These are phyloP conservation scores for Eidolon helvum DNA, from an alignment of 2,113 vertebrate species.

Conservation along the genomic window DNA sequence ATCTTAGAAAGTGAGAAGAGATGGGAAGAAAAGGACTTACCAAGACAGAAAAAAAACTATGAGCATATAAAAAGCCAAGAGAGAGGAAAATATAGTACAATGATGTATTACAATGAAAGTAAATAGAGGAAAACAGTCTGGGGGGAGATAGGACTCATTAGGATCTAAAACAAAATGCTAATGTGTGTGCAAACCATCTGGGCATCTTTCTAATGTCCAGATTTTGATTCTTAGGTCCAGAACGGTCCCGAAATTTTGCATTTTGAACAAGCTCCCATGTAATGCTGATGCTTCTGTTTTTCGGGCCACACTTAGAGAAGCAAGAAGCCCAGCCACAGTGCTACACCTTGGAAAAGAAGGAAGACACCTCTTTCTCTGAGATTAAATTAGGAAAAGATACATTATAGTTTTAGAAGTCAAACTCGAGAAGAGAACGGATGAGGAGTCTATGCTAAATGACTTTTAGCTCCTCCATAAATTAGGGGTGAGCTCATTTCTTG, in stretches of 20 bases:
- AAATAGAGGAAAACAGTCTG: background rate
- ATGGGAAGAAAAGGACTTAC: background rate
- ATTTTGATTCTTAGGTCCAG: background rate
- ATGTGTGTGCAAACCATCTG: background rate
- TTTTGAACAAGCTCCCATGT: background rate
- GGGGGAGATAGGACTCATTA: background rate
- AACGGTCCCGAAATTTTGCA: background rate
- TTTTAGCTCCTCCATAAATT: background rate
- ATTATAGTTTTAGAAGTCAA: background rate
- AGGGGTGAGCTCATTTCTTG: slow-evolving; percentile 42
- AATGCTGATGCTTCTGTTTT: background rate
- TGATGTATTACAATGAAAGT: background rate
- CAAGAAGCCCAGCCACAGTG: background rate
- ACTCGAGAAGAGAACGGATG: background rate
- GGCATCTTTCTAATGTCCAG: background rate
- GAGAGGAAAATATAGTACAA: background rate
- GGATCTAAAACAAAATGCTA: background rate
- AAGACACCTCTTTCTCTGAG: background rate
- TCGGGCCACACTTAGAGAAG: background rate
- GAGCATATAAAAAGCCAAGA: background rate
- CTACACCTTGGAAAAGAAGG: background rate
- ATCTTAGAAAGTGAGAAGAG: background rate
- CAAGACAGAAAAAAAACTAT: background rate
- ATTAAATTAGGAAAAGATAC: background rate
- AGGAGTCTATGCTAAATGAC: background rate